A percentile compares a stretch with the other conserved stretches of the same genome.
phyloP scores from a whole-genome alignment of 1,140 invertebrate genomes.

The Capitella teleta region DNA sequence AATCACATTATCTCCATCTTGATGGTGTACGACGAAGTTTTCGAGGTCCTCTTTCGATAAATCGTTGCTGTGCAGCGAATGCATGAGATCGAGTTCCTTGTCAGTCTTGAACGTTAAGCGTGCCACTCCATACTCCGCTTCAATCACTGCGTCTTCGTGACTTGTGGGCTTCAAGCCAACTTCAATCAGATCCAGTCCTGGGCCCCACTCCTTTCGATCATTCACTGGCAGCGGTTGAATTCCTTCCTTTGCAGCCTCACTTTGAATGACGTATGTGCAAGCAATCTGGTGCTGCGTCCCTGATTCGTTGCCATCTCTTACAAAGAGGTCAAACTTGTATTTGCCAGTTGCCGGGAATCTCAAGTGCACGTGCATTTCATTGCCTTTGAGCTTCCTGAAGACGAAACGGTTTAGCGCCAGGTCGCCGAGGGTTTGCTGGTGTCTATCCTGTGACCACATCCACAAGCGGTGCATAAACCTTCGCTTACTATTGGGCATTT shows the following conservation, averaged over 20 bases:
- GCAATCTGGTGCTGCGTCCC: not conserved
- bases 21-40: not conserved
- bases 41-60: not conserved
- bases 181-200: not conserved
- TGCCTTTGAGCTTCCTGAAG: not conserved
- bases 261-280: not conserved
- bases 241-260: not conserved
- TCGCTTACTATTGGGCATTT: too few species aligned
- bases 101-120: not conserved
- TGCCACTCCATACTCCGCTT: not conserved
- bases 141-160: conserved; percentile 1
- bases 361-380: not conserved
- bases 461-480: not conserved
- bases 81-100: not conserved
- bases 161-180: not conserved
- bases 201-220: conserved; percentile 1
- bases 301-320: not conserved
- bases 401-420: not conserved
- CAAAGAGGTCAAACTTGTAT: not conserved
- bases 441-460: too few species aligned
- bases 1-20: not conserved
- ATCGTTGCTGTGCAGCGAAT: conserved; percentile 1
- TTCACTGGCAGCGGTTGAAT: not conserved
- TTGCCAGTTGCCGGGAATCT: not conserved
- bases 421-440: not conserved